Evolutionary conservation across 1,140 invertebrate genomes (phyloP), one percentile per base, ranked within the genome.

Genomic region (Drosophila littoralis): DNA sequence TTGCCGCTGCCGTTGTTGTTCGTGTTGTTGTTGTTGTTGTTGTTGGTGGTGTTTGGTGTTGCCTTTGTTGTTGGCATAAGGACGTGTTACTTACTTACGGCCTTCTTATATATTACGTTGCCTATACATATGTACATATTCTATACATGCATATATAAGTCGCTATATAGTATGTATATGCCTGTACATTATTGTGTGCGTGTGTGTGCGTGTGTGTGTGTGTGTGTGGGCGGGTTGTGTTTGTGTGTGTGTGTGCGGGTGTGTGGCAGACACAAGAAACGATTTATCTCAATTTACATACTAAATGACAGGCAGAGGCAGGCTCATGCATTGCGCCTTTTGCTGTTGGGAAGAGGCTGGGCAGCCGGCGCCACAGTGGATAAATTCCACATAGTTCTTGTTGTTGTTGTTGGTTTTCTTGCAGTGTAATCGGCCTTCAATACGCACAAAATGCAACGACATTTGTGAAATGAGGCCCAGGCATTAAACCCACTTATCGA

Each of bases 281-380:
- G 84, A 88, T 88, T 88, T 88, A 88, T 88, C 83, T 88, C 83
- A 88, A 88, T 88, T 88, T 88, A 88, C 83, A 88, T 88, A 88
- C 83, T 88, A 89, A 88, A 88, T 89, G 83, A 88, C 83, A 88
- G 84, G 76, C 83, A 89, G 79, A 83, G 74, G 76, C 46, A 48
- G 66, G 64, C 83, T 77, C 72, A 82, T 86, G 83, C 79, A 86
- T 74, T 82, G 71, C 76, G 82, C 67, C 74, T 78, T 28, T 77
- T 64, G 40, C 32, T 52, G 69, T 59, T 66, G 35, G 36, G n/a
- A 12, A 51, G 28, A 32, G 13, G 12, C 5, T 22, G 15, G 59
- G 45, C 5, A 22, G 9, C 32, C 8, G 57, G 3, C 28, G 35
- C 17, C 61, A 70, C 54, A 60, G 46, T 73, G 70, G 40, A 73